These are phyloP conservation scores for Pterophyllum scalare DNA, from an alignment of 2,113 vertebrate genomes.

Conservation along the genomic window DNA sequence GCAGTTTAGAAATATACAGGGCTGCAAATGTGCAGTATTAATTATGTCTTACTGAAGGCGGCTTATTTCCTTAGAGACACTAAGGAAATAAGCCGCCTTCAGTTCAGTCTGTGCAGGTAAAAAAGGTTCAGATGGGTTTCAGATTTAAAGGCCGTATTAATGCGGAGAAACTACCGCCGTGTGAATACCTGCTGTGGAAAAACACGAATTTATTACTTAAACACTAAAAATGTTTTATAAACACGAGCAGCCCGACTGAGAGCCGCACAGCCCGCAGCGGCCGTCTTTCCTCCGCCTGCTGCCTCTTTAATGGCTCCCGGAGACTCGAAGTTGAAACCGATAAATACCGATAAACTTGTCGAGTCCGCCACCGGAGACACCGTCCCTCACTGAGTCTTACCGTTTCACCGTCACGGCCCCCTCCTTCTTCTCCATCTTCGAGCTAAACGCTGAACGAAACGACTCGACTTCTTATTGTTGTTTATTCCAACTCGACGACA, in stretches of 20 bases:
- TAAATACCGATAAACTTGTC: not conserved
- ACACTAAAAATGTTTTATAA: not conserved
- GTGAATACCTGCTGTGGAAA: not conserved
- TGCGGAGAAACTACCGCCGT: not conserved
- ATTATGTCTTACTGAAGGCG: not conserved
- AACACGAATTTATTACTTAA: not conserved
- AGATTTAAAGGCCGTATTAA: not conserved
- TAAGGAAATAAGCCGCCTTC: not conserved
- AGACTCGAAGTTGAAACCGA: constrained; percentile 1
- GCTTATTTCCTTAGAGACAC: too few relatives aligned
- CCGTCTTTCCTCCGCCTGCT: not conserved
- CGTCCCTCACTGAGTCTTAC: not conserved
- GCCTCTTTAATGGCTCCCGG: not conserved
- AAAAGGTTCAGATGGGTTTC: too few relatives aligned
- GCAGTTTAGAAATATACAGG: not conserved
- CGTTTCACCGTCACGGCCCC: constrained; percentile 3
- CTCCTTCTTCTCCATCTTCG: constrained; percentile 41
- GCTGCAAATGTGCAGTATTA: rapidly evolving
- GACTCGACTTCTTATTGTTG: not conserved
- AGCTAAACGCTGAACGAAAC: not conserved
- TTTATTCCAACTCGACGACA: not conserved
- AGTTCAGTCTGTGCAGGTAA: not conserved
- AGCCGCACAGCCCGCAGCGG: not conserved
- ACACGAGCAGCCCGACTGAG: not conserved
- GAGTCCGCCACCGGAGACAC: not conserved